Percentiles rank a stretch among this genome's conserved stretches.
phyloP scores from a whole-genome alignment of 2,888 invertebrate genomes.

The Polietes domitor region DNA sequence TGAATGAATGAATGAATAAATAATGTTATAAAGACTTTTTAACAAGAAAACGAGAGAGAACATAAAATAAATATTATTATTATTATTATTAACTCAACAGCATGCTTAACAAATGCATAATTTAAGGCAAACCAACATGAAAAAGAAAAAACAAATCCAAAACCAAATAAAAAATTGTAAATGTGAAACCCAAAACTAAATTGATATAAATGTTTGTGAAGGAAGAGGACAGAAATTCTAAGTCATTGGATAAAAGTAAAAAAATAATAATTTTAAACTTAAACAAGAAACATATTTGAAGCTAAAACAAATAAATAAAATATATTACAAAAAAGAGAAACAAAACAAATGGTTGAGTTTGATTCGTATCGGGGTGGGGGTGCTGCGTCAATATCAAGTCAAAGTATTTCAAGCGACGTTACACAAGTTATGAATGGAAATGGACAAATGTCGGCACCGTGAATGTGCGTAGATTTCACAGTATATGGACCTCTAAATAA shows the following conservation, averaged over 20 bases:
- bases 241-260: slow-evolving; percentile 58
- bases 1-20: no score
- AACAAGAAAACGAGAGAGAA: slow-evolving; percentile 31
- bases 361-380: neutral
- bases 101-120: slow-evolving; percentile 60
- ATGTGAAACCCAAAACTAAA: slow-evolving; percentile 60
- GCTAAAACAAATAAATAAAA: slow-evolving; percentile 51
- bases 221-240: slow-evolving; percentile 28
- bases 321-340: slow-evolving; percentile 12
- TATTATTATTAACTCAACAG: slow-evolving; percentile 48
- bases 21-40: slow-evolving; percentile 26
- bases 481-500: no score
- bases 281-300: slow-evolving; percentile 50
- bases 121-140: slow-evolving; percentile 58
- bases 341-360: neutral
- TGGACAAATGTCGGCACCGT: no score
- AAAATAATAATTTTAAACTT: slow-evolving; percentile 55
- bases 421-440: no score
- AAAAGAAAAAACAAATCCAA: slow-evolving; percentile 25
- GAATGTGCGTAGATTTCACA: no score
- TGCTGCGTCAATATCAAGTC: no score
- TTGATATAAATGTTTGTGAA: slow-evolving; percentile 56
- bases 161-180: slow-evolving; percentile 60
- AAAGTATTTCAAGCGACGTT: no score
- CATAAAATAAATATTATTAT: no score